Conservation (phyloP, 92 coral and sea anemone species). For the Palythoa caribaeorum region DNA sequence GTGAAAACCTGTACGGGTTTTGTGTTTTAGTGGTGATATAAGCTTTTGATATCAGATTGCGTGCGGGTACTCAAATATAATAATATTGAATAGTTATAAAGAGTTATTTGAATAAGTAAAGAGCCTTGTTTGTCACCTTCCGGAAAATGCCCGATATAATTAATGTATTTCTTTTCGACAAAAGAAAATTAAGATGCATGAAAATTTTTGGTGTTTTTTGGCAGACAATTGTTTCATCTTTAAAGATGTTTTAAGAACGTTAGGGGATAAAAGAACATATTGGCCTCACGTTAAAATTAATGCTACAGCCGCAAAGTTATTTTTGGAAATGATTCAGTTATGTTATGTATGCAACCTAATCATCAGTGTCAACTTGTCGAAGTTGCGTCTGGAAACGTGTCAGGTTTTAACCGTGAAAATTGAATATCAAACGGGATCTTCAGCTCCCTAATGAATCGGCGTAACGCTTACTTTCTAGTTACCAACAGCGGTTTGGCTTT, state of each 20-base stretch:
- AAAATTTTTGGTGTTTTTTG: neutral
- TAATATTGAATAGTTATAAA: neutral
- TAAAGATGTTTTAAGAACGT: neutral
- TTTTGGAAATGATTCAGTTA: neutral
- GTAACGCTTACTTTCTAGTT: no score
- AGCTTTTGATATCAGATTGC: neutral
- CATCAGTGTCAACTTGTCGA: neutral
- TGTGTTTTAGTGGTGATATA: neutral
- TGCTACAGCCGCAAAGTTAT: neutral
- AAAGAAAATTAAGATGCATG: neutral
- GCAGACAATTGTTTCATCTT: neutral
- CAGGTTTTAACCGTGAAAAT: neutral
- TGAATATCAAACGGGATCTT: no score
- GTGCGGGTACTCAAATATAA: neutral
- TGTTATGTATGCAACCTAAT: neutral
- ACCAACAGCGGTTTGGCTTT: no score
- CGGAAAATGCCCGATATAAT: neutral
- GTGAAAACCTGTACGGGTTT: neutral
- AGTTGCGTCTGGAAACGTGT: neutral
- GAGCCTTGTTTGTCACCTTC: neutral
- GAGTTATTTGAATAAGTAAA: neutral
- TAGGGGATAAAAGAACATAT: neutral
- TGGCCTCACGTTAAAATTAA: neutral
- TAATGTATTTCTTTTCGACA: neutral
- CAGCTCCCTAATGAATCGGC: no score